These are phyloP conservation scores for Calameuta idolon DNA, from an alignment of 2,888 invertebrate genomes.

Conservation along the genomic window DNA sequence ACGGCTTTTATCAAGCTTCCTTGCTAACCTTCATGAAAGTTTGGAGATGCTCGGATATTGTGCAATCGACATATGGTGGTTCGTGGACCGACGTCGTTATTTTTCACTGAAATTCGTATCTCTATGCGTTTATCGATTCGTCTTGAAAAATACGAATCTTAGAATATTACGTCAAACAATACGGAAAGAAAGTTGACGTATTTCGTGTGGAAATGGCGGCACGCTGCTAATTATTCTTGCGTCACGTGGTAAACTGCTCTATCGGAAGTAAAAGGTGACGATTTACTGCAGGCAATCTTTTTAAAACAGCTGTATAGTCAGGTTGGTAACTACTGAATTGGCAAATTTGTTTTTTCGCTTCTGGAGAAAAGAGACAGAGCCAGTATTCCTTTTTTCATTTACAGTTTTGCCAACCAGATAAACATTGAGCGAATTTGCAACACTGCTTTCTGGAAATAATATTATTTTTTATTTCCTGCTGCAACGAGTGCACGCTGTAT, in stretches of 20 bases:
- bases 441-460: background rate
- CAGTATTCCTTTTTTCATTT: background rate
- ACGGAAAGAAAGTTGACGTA: background rate
- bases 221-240: background rate
- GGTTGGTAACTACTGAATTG: background rate
- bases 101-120: background rate
- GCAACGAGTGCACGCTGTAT: background rate
- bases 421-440: background rate
- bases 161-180: background rate
- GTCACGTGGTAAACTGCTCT: background rate
- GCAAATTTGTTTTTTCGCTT: background rate
- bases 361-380: background rate
- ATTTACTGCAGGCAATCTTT: conserved; percentile 52
- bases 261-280: conserved; percentile 34
- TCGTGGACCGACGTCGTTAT: background rate
- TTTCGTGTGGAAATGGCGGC: background rate
- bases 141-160: background rate
- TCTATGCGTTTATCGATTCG: background rate
- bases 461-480: background rate
- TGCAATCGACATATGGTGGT: no score
- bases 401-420: background rate
- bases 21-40: background rate
- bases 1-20: no score
- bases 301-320: background rate
- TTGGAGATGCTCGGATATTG: background rate